These are phyloP conservation scores for Tor tambroides DNA, from an alignment of 2,113 vertebrate genomes.

Conservation along the genomic window DNA sequence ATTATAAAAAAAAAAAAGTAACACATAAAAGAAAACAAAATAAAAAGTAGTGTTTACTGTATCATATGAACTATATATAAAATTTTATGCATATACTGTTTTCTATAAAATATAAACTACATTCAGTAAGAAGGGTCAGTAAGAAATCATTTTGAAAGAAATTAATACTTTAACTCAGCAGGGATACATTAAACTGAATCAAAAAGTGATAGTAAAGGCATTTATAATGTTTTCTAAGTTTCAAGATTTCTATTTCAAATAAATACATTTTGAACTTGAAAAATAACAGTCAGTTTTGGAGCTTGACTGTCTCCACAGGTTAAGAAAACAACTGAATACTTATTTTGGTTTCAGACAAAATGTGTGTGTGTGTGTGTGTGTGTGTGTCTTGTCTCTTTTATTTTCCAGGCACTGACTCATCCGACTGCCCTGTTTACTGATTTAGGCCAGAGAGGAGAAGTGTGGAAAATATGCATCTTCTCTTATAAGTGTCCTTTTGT, in stretches of 20 bases:
- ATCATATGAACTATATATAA: background rate
- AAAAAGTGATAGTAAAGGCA: background rate
- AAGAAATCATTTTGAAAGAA: background rate
- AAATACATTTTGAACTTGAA: background rate
- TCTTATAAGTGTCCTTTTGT: constrained; percentile 81
- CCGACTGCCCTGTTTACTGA: constrained; percentile 72
- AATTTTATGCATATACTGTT: background rate
- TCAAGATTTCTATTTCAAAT: background rate
- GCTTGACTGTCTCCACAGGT: background rate
- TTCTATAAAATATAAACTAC: background rate
- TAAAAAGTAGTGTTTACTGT: background rate
- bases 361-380: constrained; percentile 8
- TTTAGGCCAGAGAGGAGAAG: constrained; percentile 68
- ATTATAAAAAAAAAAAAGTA: too few relatives aligned
- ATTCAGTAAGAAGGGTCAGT: too few relatives aligned
- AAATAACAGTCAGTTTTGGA: background rate
- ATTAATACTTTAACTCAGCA: background rate
- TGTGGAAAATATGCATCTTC: constrained; percentile 80
- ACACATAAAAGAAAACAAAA: too few relatives aligned
- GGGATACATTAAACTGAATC: background rate
- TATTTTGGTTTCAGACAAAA: background rate
- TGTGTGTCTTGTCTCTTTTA: constrained; percentile 50
- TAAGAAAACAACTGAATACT: background rate
- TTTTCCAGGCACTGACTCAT: constrained; percentile 74
- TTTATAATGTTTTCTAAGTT: background rate